Evolutionary conservation across 2,113 vertebrate species (phyloP).

Genomic region (Grantiella picta): DNA sequence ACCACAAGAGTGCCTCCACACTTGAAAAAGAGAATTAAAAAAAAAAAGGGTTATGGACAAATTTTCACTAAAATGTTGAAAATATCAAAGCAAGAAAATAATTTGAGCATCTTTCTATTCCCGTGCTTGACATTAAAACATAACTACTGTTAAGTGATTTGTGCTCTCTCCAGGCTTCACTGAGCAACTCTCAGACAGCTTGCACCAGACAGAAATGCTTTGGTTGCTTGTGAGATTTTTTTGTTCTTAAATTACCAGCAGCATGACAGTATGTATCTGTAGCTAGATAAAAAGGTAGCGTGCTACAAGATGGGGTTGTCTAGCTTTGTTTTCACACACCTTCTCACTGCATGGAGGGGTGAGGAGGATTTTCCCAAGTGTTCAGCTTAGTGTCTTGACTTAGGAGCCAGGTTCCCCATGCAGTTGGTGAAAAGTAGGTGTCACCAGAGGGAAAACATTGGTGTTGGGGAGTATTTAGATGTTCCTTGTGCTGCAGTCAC

Average conservation of each 20-base stretch:
- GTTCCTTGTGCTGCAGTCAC: background rate
- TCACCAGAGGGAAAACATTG: background rate
- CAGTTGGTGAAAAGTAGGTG: background rate
- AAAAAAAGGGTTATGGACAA: background rate
- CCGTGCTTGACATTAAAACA: background rate
- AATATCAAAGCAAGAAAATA: background rate
- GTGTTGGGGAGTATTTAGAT: background rate
- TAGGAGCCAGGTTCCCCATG: background rate
- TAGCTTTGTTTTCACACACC: background rate
- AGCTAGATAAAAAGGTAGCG: background rate
- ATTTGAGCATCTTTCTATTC: background rate
- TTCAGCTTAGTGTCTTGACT: background rate
- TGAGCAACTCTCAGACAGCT: background rate
- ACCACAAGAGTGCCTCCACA: background rate
- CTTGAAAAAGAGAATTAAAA: background rate
- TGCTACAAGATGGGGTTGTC: background rate
- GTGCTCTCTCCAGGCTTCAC: background rate
- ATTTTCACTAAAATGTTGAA: background rate
- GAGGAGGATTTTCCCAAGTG: background rate
- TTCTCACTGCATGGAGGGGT: background rate
- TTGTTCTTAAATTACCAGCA: background rate
- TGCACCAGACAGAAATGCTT: background rate
- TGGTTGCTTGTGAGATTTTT: background rate
- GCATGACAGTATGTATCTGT: background rate
- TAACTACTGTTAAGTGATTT: background rate